phyloP scores from a whole-genome alignment of 2,113 vertebrate species.

The Carettochelys insculpta region DNA sequence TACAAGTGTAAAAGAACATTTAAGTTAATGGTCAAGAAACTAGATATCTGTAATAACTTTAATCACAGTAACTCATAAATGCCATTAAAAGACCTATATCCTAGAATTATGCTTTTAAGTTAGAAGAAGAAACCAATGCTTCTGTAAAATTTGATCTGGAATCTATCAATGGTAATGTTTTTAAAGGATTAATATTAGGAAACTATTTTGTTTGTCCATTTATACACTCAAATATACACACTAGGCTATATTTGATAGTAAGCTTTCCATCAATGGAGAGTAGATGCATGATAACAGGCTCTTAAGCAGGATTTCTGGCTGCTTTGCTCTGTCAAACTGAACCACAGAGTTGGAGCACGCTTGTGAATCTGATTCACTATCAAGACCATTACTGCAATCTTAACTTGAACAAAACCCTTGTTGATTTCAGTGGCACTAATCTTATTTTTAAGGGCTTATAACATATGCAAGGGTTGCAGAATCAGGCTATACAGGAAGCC shows the following conservation, averaged over 20 bases:
- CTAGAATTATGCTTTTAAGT: background rate
- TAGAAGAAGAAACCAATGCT: constrained; percentile 17
- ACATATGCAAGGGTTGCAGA: background rate
- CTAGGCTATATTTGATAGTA: constrained; percentile 17
- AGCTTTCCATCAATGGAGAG: constrained; percentile 42
- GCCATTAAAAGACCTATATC: background rate
- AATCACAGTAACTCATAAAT: background rate
- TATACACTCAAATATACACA: constrained; percentile 56
- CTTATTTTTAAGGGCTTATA: background rate
- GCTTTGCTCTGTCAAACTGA: background rate
- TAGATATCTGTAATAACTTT: background rate
- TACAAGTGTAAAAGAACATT: background rate
- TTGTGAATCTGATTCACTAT: constrained; percentile 5
- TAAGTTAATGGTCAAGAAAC: background rate
- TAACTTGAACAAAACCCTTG: background rate
- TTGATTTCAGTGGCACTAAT: constrained; percentile 6
- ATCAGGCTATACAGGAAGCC: accelerated
- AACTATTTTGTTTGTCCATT: constrained; percentile 32
- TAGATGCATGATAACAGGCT: constrained; percentile 47
- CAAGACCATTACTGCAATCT: constrained; percentile 7
- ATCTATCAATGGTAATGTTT: background rate
- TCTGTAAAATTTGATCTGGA: constrained; percentile 35
- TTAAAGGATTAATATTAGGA: constrained; percentile 34
- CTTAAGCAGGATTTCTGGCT: background rate
- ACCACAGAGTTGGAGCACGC: constrained; percentile 9